A percentile compares a stretch with the other conserved stretches of the same genome.
These are phyloP conservation scores for Anodontia alba DNA, from an alignment of 2,888 invertebrate genomes.

Conservation along the genomic window DNA sequence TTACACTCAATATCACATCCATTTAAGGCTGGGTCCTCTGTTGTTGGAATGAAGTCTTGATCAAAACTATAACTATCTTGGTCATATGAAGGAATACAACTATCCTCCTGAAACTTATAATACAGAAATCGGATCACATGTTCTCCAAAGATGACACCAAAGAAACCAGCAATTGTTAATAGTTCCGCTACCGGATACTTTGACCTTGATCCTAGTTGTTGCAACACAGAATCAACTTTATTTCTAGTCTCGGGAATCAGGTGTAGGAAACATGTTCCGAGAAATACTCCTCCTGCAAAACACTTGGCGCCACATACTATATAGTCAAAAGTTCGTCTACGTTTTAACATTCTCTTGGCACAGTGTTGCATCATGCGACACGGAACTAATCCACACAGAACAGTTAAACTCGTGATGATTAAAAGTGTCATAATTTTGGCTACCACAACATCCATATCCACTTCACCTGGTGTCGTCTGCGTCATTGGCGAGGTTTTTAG, in stretches of 20 bases:
- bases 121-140: slow-evolving; percentile 76
- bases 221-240: slow-evolving; percentile 74
- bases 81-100: slow-evolving; percentile 40
- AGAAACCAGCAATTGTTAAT: slow-evolving; percentile 79
- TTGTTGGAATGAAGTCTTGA: slow-evolving; percentile 52
- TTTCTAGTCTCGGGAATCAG: slow-evolving; percentile 77
- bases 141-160: slow-evolving; percentile 66
- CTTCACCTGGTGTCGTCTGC: slow-evolving; percentile 35
- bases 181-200: slow-evolving; percentile 78
- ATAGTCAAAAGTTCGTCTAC: slow-evolving; percentile 70
- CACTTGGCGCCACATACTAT: slow-evolving; percentile 75
- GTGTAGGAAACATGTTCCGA: slow-evolving; percentile 78
- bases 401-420: slow-evolving; percentile 72
- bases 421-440: slow-evolving; percentile 77
- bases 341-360: slow-evolving; percentile 67
- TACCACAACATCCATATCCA: slow-evolving; percentile 79
- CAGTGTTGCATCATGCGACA: slow-evolving; percentile 72
- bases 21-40: slow-evolving; percentile 47
- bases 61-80: slow-evolving; percentile 54
- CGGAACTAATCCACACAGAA: slow-evolving; percentile 74
- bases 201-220: slow-evolving; percentile 74
- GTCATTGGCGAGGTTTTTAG: slow-evolving; percentile 48
- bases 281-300: slow-evolving; percentile 77
- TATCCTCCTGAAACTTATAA: slow-evolving; percentile 68
- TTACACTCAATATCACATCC: slow-evolving; percentile 60